phyloP scores from a whole-genome alignment of 1,140 invertebrate genomes.

The Aradophagus sp. region DNA sequence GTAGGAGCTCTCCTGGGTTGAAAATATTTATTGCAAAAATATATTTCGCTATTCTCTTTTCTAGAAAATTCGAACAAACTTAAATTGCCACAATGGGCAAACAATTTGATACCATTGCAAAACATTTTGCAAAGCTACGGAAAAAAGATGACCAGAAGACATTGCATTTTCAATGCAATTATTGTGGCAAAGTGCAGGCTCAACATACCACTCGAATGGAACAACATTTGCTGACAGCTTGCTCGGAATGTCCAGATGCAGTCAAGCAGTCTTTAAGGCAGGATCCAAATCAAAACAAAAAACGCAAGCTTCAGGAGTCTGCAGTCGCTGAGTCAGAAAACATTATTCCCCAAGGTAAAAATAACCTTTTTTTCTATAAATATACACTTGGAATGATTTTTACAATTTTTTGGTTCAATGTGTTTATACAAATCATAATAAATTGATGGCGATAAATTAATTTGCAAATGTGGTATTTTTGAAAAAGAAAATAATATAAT shows the following conservation, averaged over 20 bases:
- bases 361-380: neutral
- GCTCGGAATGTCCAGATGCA: conserved; percentile 6
- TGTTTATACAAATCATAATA: neutral
- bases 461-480: no score
- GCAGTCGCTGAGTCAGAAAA: conserved; percentile 5
- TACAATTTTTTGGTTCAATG: neutral
- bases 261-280: conserved; percentile 4
- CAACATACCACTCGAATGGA: conserved; percentile 23
- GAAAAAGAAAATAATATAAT: no score
- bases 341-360: neutral
- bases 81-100: no score
- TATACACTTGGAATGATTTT: neutral
- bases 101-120: conserved; percentile 14
- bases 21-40: no score
- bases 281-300: conserved; percentile 1
- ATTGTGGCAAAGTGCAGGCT: conserved; percentile 20
- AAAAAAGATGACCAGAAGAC: conserved; percentile 24
- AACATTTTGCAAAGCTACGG: conserved; percentile 17
- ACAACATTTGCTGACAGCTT: conserved; percentile 2
- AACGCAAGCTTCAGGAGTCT: conserved; percentile 3
- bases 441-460: no score
- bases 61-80: no score
- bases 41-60: no score
- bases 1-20: no score
- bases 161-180: conserved; percentile 14